Evolutionary conservation across 2,797 vertebrate species (phyloP).

Genomic region (Leucoraja ocellata): DNA sequence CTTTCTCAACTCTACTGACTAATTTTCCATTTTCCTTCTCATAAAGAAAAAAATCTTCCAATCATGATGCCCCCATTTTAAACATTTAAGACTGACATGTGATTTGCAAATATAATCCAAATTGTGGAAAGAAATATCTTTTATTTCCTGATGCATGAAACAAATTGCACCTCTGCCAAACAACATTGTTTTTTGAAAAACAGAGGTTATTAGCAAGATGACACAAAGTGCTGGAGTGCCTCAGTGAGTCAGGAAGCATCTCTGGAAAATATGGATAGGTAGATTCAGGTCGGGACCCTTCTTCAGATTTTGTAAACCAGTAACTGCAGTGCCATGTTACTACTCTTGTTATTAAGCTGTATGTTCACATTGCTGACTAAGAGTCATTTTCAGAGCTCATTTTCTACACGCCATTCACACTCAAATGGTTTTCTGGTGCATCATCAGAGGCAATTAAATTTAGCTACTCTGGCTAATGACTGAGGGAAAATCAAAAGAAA

Average conservation of each 20-base stretch:
- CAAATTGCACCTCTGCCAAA: background rate
- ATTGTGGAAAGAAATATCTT: constrained; percentile 21
- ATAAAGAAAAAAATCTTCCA: background rate
- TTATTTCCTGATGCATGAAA: constrained; percentile 15
- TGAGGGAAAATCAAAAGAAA: background rate
- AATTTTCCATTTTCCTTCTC: background rate
- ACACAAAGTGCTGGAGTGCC: background rate
- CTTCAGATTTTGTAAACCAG: too few species aligned
- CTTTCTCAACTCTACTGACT: background rate
- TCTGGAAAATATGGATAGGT: too few species aligned
- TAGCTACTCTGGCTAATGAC: background rate
- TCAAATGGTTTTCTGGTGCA: background rate
- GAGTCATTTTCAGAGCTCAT: constrained; percentile 28
- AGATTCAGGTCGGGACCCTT: too few species aligned
- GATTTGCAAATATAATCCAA: constrained; percentile 35
- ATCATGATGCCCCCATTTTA: background rate
- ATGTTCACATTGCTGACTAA: background rate
- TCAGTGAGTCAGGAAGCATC: too few species aligned
- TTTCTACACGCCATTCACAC: constrained; percentile 18
- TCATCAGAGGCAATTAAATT: constrained; percentile 16
- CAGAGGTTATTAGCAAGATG: background rate
- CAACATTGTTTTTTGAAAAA: background rate
- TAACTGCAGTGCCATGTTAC: too few species aligned
- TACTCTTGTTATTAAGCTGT: background rate
- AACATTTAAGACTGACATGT: background rate